Evolutionary conservation across 2,797 vertebrate species (phyloP).

Genomic region (Alfaro cultratus): DNA sequence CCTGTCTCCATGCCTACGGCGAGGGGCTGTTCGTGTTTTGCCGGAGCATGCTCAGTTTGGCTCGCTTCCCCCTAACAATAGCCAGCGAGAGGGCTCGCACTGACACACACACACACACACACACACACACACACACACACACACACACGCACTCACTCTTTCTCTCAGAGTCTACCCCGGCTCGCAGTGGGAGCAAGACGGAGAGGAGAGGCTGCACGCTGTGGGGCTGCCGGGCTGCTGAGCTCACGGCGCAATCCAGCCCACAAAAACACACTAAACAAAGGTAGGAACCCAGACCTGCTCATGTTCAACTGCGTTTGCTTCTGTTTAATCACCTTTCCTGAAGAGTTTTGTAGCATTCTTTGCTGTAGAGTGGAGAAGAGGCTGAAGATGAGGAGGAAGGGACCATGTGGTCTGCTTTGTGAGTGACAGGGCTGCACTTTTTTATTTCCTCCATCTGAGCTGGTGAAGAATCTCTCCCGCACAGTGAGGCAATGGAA

Average conservation of each 20-base stretch:
- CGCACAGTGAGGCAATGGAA: background rate
- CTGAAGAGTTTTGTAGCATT: slow-evolving; percentile 26
- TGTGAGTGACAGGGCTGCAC: slow-evolving; percentile 37
- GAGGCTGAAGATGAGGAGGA: slow-evolving; percentile 37
- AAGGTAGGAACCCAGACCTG: slow-evolving; percentile 58
- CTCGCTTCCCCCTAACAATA: slow-evolving; percentile 79
- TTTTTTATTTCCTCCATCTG: background rate
- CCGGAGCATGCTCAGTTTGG: slow-evolving; percentile 83
- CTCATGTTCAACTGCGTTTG: background rate
- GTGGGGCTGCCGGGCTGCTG: slow-evolving; percentile 23
- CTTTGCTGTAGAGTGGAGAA: slow-evolving; percentile 7
- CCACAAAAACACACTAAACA: slow-evolving; percentile 32
- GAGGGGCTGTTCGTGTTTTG: slow-evolving; percentile 66
- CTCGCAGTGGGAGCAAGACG: slow-evolving; percentile 65
- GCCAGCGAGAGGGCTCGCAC: slow-evolving; percentile 70
- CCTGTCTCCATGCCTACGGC: slow-evolving; percentile 79
- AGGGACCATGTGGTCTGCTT: slow-evolving; percentile 63
- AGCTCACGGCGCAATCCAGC: slow-evolving; percentile 39
- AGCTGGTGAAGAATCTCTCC: background rate
- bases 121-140: too few relatives aligned
- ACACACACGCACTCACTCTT: too few relatives aligned
- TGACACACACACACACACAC: slow-evolving; percentile 16
- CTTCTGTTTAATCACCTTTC: background rate
- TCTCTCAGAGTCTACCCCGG: slow-evolving; percentile 60
- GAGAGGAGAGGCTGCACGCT: slow-evolving; percentile 65